phyloP scores from a whole-genome alignment of 2,888 invertebrate species.

The Amphipyra tragopoginis region DNA sequence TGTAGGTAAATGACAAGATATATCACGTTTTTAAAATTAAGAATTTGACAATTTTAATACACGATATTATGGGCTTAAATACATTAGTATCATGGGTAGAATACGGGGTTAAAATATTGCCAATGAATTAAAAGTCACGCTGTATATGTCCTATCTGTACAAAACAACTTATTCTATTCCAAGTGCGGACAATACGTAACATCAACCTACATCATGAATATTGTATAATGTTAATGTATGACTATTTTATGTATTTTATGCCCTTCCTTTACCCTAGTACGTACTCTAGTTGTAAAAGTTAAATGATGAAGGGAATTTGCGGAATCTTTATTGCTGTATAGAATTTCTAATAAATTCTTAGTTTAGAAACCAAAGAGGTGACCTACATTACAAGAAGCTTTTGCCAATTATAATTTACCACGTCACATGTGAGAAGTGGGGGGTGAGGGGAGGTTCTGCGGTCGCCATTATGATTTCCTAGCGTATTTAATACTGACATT shows the following conservation, averaged over 20 bases:
- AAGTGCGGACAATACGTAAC: conserved; percentile 7
- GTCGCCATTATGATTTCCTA: too few species aligned
- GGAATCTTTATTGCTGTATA: conserved; percentile 1
- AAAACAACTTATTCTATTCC: conserved; percentile 20
- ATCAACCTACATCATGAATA: conserved; percentile 12
- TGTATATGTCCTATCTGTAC: conserved; percentile 13
- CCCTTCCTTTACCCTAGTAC: conserved; percentile 2
- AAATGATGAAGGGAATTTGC: conserved; percentile 6
- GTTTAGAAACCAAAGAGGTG: neutral
- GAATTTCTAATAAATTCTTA: neutral
- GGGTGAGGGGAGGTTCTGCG: too few species aligned
- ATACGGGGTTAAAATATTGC: too few species aligned
- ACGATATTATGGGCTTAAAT: too few species aligned
- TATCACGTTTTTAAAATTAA: too few species aligned
- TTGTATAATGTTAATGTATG: conserved; percentile 5
- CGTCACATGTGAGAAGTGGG: too few species aligned
- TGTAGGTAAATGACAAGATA: too few species aligned
- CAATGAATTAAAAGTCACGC: too few species aligned
- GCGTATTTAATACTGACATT: too few species aligned
- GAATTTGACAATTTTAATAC: too few species aligned
- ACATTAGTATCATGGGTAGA: too few species aligned
- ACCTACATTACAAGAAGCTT: neutral
- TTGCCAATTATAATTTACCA: neutral
- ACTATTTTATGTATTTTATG: conserved; percentile 10
- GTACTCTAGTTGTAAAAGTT: conserved; percentile 8